These are phyloP conservation scores for Ganaspis brasiliensis DNA, from an alignment of 2,888 invertebrate genomes.

Conservation along the genomic window DNA sequence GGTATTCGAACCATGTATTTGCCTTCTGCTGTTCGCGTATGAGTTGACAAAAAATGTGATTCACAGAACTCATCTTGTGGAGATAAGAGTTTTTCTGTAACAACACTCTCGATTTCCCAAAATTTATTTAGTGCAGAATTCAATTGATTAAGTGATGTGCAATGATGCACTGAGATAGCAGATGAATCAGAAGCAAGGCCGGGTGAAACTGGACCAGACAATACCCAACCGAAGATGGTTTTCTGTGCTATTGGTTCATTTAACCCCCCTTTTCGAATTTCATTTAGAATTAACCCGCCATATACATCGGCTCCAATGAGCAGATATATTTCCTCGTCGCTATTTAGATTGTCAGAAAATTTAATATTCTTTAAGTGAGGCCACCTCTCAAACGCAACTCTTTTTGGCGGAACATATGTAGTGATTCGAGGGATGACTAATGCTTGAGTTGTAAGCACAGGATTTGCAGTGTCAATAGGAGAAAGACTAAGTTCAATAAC, in stretches of 20 bases:
- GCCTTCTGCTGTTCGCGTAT: slow-evolving; percentile 30
- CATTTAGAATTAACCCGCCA: slow-evolving; percentile 1
- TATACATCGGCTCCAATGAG: slow-evolving; percentile 45
- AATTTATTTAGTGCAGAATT: not conserved
- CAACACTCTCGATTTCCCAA: slow-evolving; percentile 36
- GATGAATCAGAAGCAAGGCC: slow-evolving; percentile 22
- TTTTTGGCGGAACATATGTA: not conserved
- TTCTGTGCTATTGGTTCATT: slow-evolving; percentile 36
- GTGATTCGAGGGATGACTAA: not conserved
- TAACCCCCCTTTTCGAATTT: not conserved
- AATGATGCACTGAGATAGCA: slow-evolving; percentile 7
- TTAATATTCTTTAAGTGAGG: slow-evolving; percentile 42
- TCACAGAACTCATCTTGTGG: slow-evolving; percentile 37
- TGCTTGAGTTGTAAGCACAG: not conserved
- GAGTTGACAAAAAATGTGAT: slow-evolving; percentile 22
- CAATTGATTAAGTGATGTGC: not conserved
- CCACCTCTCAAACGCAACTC: slow-evolving; percentile 10
- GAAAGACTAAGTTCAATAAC: not conserved
- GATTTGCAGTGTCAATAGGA: too few species aligned
- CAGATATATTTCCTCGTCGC: slow-evolving; percentile 19
- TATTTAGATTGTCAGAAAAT: slow-evolving; percentile 32
- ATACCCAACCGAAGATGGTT: too few species aligned
- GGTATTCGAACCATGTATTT: slow-evolving; percentile 43
- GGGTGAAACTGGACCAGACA: slow-evolving; percentile 17
- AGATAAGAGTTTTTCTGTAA: not conserved